Conservation (phyloP, 2,113 vertebrate genomes). For the Grammomys surdaster region DNA sequence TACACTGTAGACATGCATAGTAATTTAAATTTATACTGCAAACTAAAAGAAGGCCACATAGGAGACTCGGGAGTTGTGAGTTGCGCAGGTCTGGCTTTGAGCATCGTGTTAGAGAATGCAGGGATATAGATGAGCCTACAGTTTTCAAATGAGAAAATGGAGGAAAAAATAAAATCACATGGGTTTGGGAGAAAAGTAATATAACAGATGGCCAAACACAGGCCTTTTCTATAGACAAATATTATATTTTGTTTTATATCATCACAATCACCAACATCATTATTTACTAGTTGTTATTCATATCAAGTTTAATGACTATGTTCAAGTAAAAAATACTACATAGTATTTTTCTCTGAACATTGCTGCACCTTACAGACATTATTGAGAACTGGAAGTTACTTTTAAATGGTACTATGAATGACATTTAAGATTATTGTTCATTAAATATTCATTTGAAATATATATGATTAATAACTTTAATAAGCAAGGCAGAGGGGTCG, state of each 20-base stretch:
- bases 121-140: neutral
- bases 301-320: neutral
- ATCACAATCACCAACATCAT: neutral
- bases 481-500: neutral
- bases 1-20: neutral
- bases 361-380: conserved; percentile 29
- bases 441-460: neutral
- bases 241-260: neutral
- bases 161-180: neutral
- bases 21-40: neutral
- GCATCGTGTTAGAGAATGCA: neutral
- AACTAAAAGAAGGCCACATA: neutral
- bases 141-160: neutral
- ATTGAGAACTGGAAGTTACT: neutral
- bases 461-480: neutral
- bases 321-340: neutral
- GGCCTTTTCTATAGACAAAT: neutral
- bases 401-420: neutral
- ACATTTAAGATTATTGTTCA: neutral
- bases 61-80: neutral
- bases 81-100: neutral
- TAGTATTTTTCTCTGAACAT: neutral
- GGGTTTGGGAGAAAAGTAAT: neutral
- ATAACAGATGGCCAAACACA: neutral
- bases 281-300: neutral